phyloP scores from a whole-genome alignment of 2,113 vertebrate species.

The Callionymus lyra region DNA sequence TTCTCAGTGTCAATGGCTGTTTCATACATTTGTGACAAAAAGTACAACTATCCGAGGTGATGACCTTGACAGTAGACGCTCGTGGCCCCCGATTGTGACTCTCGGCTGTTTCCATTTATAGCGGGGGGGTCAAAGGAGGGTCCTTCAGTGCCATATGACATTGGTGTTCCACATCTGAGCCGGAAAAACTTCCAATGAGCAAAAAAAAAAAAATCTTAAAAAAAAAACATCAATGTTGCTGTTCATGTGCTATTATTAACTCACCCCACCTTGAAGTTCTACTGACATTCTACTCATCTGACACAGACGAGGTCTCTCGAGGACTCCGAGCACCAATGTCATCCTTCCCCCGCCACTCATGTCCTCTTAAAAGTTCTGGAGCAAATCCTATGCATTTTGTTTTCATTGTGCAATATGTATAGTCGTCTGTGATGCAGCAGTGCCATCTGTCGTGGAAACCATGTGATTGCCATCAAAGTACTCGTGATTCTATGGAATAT shows the following conservation, averaged over 20 bases:
- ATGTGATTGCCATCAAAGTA: constrained; percentile 45
- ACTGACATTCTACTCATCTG: constrained; percentile 13
- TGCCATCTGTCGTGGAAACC: constrained; percentile 55
- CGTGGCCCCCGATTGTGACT: constrained; percentile 18
- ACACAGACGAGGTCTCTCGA: constrained; percentile 21
- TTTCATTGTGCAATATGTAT: constrained; percentile 53
- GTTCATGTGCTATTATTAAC: constrained; percentile 10
- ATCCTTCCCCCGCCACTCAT: constrained; percentile 11
- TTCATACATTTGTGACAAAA: constrained; percentile 31
- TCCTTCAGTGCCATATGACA: constrained; percentile 27
- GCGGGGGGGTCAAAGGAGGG: constrained; percentile 24
- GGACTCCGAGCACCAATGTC: constrained; percentile 15
- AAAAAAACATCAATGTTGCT: constrained; percentile 19
- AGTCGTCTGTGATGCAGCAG: constrained; percentile 55
- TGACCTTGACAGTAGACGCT: constrained; percentile 29
- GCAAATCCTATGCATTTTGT: constrained; percentile 47
- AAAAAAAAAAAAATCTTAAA: constrained; percentile 10
- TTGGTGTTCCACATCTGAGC: constrained; percentile 23
- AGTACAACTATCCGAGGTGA: constrained; percentile 22
- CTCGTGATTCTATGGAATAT: constrained; percentile 25
- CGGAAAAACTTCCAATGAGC: constrained; percentile 31
- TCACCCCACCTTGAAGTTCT: constrained; percentile 5
- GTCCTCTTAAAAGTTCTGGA: constrained; percentile 32
- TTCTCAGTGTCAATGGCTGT: constrained; percentile 45
- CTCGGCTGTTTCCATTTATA: constrained; percentile 26